phyloP scores from a whole-genome alignment of 2,797 vertebrate species.

The Lithobates pipiens region DNA sequence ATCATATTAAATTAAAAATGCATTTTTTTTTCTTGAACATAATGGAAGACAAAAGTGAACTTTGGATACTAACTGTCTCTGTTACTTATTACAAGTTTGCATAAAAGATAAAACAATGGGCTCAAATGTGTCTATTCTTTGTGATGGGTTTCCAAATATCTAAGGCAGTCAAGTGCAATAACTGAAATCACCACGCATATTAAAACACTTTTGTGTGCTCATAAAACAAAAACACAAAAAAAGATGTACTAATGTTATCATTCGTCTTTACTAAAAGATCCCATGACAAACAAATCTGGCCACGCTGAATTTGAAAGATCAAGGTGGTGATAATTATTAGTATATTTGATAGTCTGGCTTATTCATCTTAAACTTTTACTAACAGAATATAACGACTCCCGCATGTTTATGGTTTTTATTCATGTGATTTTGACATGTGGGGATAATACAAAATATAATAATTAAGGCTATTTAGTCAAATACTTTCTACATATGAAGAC shows the following conservation, averaged over 20 bases:
- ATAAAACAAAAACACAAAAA: slow-evolving; percentile 1
- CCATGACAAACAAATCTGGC: slow-evolving; percentile 1
- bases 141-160: slow-evolving; percentile 56
- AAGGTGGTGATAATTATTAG: neutral
- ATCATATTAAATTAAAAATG: too few relatives aligned
- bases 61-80: neutral
- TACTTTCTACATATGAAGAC: too few relatives aligned
- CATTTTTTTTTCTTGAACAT: neutral
- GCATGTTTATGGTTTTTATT: neutral
- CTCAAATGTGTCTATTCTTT: slow-evolving; percentile 55
- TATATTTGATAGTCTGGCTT: neutral
- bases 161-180: slow-evolving; percentile 44
- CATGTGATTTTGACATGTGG: neutral
- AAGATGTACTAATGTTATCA: neutral
- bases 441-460: neutral
- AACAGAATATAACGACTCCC: slow-evolving; percentile 9
- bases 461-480: neutral
- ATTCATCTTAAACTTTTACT: neutral
- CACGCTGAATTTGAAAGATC: neutral
- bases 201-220: neutral
- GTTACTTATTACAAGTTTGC: slow-evolving; percentile 16
- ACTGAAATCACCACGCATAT: slow-evolving; percentile 58
- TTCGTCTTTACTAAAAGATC: neutral
- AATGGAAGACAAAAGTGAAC: neutral
- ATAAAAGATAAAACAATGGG: slow-evolving; percentile 30